phyloP scores from a whole-genome alignment of 2,797 vertebrate genomes.

The Eupleurogrammus muticus region DNA sequence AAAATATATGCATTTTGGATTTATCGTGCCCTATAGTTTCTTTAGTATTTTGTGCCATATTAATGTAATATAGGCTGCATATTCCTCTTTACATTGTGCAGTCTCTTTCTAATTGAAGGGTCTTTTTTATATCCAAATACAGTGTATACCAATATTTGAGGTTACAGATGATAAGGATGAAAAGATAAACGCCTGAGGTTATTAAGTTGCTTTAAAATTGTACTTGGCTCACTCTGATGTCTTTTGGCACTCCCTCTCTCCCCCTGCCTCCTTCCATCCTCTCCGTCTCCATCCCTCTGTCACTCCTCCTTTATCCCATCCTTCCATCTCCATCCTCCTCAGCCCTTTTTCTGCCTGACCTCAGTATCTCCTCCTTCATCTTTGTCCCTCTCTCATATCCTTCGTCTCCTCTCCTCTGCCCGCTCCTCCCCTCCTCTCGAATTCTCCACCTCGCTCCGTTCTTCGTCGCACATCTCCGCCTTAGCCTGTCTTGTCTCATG shows the following conservation, averaged over 20 bases:
- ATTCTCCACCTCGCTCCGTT: conserved; percentile 41
- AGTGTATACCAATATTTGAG: conserved; percentile 21
- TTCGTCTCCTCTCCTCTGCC: conserved; percentile 34
- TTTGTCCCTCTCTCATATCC: conserved; percentile 32
- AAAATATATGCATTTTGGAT: too few species aligned
- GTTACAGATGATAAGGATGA: conserved; percentile 15
- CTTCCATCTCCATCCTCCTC: conserved; percentile 54
- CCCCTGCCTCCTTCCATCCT: conserved; percentile 24
- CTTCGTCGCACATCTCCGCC: conserved; percentile 57
- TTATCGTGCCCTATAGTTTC: not conserved
- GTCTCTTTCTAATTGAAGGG: conserved; percentile 5
- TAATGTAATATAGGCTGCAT: not conserved
- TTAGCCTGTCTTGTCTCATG: conserved; percentile 65
- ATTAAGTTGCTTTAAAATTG: conserved; percentile 59
- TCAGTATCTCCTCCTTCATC: conserved; percentile 57
- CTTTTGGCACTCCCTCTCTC: conserved; percentile 43
- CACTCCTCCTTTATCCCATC: conserved; percentile 56
- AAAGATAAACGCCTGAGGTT: conserved; percentile 46
- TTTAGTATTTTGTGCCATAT: conserved; percentile 3
- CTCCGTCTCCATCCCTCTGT: conserved; percentile 47
- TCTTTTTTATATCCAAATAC: not conserved
- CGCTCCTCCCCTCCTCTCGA: conserved; percentile 19
- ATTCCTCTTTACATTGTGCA: not conserved
- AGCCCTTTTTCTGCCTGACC: conserved; percentile 51
- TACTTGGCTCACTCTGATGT: conserved; percentile 39